These are phyloP conservation scores for Laspeyria flexula DNA, from an alignment of 2,888 invertebrate genomes.

Conservation along the genomic window DNA sequence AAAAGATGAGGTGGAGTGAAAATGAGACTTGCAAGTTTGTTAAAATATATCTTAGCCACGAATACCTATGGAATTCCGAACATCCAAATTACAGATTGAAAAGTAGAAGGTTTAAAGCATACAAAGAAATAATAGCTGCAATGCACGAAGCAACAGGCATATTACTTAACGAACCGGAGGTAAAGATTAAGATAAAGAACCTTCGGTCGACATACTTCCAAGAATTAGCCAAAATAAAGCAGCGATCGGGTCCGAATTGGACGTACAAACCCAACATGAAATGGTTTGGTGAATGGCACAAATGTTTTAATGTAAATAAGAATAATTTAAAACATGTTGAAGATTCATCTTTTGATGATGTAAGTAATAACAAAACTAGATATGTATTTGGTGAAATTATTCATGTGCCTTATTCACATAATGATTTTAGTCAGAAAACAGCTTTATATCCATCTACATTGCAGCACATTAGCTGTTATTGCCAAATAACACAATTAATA, in stretches of 20 bases:
- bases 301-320: constrained; percentile 39
- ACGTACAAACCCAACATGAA: constrained; percentile 62
- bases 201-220: constrained; percentile 68
- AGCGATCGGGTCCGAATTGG: constrained; percentile 53
- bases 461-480: too few species aligned
- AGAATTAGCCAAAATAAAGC: constrained; percentile 65
- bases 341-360: constrained; percentile 35
- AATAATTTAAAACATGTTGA: too few species aligned
- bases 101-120: constrained; percentile 62
- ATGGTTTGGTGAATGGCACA: constrained; percentile 70
- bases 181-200: constrained; percentile 66
- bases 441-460: too few species aligned
- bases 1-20: constrained; percentile 74
- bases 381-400: neutral
- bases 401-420: too few species aligned
- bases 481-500: too few species aligned
- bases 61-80: constrained; percentile 74
- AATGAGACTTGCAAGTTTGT: constrained; percentile 75
- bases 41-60: constrained; percentile 71
- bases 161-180: constrained; percentile 55
- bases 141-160: constrained; percentile 64
- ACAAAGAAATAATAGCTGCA: constrained; percentile 57
- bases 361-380: constrained; percentile 24
- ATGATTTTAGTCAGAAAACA: too few species aligned
- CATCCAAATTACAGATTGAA: constrained; percentile 68